phyloP scores from a whole-genome alignment of 2,888 invertebrate species.

The Cyclophora albipunctata region DNA sequence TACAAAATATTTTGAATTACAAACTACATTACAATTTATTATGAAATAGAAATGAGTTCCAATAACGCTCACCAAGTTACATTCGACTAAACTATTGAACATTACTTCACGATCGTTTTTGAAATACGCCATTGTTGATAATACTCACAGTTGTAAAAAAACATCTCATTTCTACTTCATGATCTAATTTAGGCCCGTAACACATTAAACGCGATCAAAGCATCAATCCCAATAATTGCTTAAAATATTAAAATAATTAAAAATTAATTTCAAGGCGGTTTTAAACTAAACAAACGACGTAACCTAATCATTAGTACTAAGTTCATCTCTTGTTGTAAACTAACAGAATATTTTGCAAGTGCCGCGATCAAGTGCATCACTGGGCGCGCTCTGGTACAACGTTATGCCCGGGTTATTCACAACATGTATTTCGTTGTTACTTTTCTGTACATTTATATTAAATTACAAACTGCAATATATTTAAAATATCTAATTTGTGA shows the following conservation, averaged over 20 bases:
- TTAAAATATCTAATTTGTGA: conserved; percentile 3
- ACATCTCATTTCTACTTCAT: conserved; percentile 4
- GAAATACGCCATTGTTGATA: too few species aligned
- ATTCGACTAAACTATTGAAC: too few species aligned
- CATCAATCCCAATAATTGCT: conserved; percentile 10
- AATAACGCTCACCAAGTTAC: too few species aligned
- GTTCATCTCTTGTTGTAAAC: conserved; percentile 30
- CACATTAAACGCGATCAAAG: conserved; percentile 5
- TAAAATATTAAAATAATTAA: conserved; percentile 10
- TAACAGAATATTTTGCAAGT: conserved; percentile 66
- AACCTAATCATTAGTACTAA: conserved; percentile 8
- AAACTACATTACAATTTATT: conserved; percentile 2
- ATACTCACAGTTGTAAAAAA: too few species aligned
- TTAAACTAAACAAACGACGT: conserved; percentile 21
- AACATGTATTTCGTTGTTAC: conserved; percentile 57
- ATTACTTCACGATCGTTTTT: too few species aligned
- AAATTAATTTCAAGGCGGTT: conserved; percentile 20
- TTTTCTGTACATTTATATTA: conserved; percentile 15
- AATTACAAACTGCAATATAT: conserved; percentile 26
- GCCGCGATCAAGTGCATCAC: conserved; percentile 30
- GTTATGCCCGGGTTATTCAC: conserved; percentile 41
- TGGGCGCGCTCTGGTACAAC: conserved; percentile 28
- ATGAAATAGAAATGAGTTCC: not conserved
- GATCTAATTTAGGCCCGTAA: conserved; percentile 18
- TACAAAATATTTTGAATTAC: conserved; percentile 4